These are phyloP conservation scores for Loris lydekkerianus DNA, from an alignment of 2,797 vertebrate species.

Conservation along the genomic window DNA sequence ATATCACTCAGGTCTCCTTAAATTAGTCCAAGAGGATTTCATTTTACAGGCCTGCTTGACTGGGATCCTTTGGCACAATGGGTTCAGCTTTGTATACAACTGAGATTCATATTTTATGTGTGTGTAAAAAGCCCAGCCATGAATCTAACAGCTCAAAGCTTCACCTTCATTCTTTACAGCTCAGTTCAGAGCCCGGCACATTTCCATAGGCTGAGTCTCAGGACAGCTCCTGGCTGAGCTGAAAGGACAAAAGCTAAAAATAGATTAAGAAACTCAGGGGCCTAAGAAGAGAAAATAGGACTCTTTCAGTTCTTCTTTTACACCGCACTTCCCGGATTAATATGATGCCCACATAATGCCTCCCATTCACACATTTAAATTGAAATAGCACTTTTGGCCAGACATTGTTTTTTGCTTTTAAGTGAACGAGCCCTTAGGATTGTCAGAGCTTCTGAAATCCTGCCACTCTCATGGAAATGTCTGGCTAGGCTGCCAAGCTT, in stretches of 20 bases:
- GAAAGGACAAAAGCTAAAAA: constrained; percentile 80
- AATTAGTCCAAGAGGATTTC: constrained; percentile 90
- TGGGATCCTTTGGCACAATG: constrained; percentile 89
- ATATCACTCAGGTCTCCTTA: constrained; percentile 88
- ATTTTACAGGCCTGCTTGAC: constrained; percentile 90
- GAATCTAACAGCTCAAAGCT: constrained; percentile 88
- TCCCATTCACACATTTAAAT: constrained; percentile 53
- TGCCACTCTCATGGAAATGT: background rate
- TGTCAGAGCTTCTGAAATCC: background rate
- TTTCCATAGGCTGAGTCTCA: constrained; percentile 83
- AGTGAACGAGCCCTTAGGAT: background rate
- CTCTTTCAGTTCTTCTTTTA: background rate
- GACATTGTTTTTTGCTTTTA: constrained; percentile 37
- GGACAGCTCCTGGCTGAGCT: constrained; percentile 70
- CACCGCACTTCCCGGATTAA: constrained; percentile 46
- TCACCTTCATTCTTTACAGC: constrained; percentile 88
- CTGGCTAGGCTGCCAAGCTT: background rate
- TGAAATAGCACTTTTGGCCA: constrained; percentile 39
- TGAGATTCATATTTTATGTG: constrained; percentile 91
- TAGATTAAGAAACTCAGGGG: constrained; percentile 30
- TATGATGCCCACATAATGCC: background rate
- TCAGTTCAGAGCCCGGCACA: constrained; percentile 82
- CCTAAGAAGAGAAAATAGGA: background rate
- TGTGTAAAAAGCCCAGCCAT: constrained; percentile 88
- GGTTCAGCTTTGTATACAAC: constrained; percentile 90